Evolutionary conservation across 2,113 vertebrate species (phyloP).

Genomic region (Gobius niger): DNA sequence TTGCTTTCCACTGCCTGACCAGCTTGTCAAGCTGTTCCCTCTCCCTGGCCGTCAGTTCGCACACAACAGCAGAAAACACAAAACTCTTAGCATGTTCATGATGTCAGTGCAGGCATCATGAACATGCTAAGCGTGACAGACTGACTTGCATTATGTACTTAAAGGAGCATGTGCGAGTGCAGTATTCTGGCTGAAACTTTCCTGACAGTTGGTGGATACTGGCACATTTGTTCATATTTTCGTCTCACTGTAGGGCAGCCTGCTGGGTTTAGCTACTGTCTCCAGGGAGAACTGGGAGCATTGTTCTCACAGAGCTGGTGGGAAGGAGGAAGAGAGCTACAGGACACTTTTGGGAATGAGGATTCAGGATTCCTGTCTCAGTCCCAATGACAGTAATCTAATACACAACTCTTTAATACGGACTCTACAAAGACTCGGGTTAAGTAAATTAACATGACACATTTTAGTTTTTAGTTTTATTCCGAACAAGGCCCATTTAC

Average conservation of each 20-base stretch:
- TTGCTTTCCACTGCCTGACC: no score
- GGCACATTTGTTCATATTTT: slow-evolving; percentile 6
- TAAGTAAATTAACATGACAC: background rate
- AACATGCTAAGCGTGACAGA: background rate
- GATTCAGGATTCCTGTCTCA: no score
- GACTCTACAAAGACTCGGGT: background rate
- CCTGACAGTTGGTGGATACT: slow-evolving; percentile 1
- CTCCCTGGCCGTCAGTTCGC: no score
- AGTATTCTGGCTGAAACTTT: slow-evolving; percentile 2
- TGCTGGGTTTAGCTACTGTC: slow-evolving; percentile 4
- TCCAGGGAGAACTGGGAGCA: background rate
- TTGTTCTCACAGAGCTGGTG: slow-evolving; percentile 1
- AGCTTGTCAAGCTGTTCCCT: no score
- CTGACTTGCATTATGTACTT: background rate
- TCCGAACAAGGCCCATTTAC: no score
- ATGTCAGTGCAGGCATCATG: no score
- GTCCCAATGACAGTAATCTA: background rate
- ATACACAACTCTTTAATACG: background rate
- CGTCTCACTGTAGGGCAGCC: background rate
- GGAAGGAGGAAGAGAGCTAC: background rate
- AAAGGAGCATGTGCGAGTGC: background rate
- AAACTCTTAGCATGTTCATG: no score
- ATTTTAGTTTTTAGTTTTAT: no score
- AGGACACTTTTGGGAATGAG: background rate
- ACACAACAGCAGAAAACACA: no score